Conservation (phyloP, 1,140 invertebrate species). For the Euura lappo region DNA sequence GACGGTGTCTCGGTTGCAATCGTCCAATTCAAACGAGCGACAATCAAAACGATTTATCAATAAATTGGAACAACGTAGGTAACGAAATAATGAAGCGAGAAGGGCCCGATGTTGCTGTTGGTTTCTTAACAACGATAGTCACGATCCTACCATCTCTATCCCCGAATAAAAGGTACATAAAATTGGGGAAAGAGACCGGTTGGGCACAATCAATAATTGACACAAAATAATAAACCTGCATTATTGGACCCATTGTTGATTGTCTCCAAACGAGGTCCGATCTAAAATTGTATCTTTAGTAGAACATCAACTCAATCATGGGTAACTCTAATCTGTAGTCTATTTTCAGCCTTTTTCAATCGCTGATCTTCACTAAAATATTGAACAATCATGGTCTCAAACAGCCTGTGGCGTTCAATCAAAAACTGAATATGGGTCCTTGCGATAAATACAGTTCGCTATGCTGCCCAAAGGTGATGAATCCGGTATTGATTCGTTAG, state of each 20-base stretch:
- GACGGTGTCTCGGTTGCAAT: constrained; percentile 46
- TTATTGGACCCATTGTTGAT: too few relatives aligned
- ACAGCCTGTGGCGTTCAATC: constrained; percentile 43
- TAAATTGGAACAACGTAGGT: constrained; percentile 48
- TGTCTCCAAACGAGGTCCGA: too few relatives aligned
- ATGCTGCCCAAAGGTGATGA: constrained; percentile 49
- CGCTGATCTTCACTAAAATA: constrained; percentile 55
- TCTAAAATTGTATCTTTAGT: too few relatives aligned
- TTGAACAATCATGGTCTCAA: constrained; percentile 46
- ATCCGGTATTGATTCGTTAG: neutral
- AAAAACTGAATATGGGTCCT: constrained; percentile 6
- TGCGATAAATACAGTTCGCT: constrained; percentile 43
- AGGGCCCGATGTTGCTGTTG: constrained; percentile 41
- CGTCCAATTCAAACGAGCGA: constrained; percentile 21
- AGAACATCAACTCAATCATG: too few relatives aligned
- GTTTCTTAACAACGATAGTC: constrained; percentile 45
- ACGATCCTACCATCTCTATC: constrained; percentile 36
- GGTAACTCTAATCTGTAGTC: too few relatives aligned
- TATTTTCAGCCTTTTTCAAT: constrained; percentile 52
- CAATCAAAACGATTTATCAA: constrained; percentile 21
- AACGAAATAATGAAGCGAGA: constrained; percentile 44
- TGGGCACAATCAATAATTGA: too few relatives aligned
- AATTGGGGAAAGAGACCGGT: too few relatives aligned
- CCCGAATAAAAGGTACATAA: constrained; percentile 45
- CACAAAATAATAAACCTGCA: too few relatives aligned